Evolutionary conservation across 2,888 invertebrate genomes (phyloP), one percentile per base, ranked within the genome.

Genomic region (Drepanosiphum platanoidis): DNA sequence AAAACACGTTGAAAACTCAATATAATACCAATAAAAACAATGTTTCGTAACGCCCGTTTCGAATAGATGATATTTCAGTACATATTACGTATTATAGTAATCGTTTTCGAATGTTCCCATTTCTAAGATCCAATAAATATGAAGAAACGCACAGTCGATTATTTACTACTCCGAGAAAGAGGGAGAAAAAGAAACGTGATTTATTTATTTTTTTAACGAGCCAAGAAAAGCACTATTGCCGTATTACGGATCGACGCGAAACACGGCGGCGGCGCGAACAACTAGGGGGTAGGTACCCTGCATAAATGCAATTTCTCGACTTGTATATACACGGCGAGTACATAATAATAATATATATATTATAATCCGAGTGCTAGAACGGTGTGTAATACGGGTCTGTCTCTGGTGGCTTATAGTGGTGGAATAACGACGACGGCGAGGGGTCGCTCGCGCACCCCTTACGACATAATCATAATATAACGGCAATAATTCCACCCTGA

Each of bases 401-500:
- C 75, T 77, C 83, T 75, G 68, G 83, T 75, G 83, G 83, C 83
- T 66, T 52, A 58, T 68, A 77, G 83, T 52, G 68, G 66, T n/a
- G 36, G 83, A 70, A 80, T 52, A 80, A 80, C 66, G 66, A 64
- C 75, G 83, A 58, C 32, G 32, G 61, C 61, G 42, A 68, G 68
- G 75, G 68, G 75, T 77, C 32, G 58, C 27, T 5, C 46, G 61
- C 52, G 34, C 74, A 66, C 83, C 75, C 83, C 83, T 75, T 30
- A 36, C 66, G 30, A 75, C 68, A 68, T 77, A 68, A 84, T 84
- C 66, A 75, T 77, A 77, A 84, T 84, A 84, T 84, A 84, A 84
- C 83, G 83, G 83, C 83, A 77, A 84, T 84, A 83, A 80, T 84
- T 84, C 83, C 75, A 84, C 83, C 83, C 83, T 27, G 75, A 52